Conservation (phyloP, 2,888 invertebrate species). For the Parasteatoda lunata region DNA sequence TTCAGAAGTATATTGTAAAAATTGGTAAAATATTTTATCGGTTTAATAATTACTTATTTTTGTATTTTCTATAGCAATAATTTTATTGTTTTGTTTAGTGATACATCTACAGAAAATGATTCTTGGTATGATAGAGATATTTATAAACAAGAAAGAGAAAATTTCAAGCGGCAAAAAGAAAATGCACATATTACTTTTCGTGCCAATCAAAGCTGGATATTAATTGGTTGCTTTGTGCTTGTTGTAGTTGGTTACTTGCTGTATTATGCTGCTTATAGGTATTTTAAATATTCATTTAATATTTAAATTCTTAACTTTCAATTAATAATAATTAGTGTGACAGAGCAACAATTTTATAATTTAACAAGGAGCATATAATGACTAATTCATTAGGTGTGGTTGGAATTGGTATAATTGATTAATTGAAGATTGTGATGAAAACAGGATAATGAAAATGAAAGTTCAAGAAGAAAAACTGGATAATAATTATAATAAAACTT, state of each 20-base stretch:
- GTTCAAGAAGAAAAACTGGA: no score
- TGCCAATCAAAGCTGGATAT: conserved; percentile 10
- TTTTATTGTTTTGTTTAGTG: not conserved
- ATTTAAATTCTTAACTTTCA: not conserved
- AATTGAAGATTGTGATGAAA: no score
- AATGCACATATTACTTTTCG: not conserved
- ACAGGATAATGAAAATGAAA: no score
- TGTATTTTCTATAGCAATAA: no score
- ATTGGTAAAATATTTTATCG: no score
- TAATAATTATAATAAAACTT: no score
- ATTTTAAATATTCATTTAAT: not conserved
- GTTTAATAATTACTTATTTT: no score
- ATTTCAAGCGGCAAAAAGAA: conserved; percentile 4
- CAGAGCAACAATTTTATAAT: not conserved
- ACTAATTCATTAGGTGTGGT: no score
- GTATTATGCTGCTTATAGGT: conserved; percentile 46
- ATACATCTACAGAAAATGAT: not conserved
- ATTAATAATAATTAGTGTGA: not conserved
- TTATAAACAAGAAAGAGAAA: conserved; percentile 17
- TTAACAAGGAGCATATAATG: no score
- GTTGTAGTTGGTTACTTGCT: conserved; percentile 25
- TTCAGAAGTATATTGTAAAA: no score
- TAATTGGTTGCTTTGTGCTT: conserved; percentile 44
- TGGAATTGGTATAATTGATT: no score
- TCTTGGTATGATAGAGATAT: conserved; percentile 30